A percentile compares a stretch with the other conserved stretches of the same genome.
These are phyloP conservation scores for Hybos culiciformis DNA, from an alignment of 2,888 invertebrate genomes.

Conservation along the genomic window DNA sequence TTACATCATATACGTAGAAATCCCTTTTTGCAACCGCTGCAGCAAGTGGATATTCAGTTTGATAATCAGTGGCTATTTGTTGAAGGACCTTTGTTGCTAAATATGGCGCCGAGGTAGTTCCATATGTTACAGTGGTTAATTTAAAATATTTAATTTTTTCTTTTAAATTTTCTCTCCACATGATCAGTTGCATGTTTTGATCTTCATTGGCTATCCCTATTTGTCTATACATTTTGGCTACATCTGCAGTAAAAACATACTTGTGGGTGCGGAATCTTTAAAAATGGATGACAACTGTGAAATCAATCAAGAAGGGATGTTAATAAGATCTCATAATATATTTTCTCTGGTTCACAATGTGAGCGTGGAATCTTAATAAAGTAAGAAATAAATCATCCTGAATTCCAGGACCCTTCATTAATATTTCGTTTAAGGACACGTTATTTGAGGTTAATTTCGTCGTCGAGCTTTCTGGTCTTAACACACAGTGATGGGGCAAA, in stretches of 20 bases:
- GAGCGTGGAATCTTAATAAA: too few relatives aligned
- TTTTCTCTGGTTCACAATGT: too few relatives aligned
- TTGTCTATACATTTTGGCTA: slow-evolving; percentile 9
- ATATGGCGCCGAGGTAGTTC: slow-evolving; percentile 2
- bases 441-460: slow-evolving; percentile 5
- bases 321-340: too few relatives aligned
- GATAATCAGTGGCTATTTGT: slow-evolving; percentile 11
- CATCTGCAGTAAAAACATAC: slow-evolving; percentile 5
- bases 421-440: too few relatives aligned
- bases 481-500: slow-evolving; percentile 10
- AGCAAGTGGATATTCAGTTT: slow-evolving; percentile 8
- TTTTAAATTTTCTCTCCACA: slow-evolving; percentile 4
- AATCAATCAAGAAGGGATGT: too few relatives aligned
- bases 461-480: too few relatives aligned
- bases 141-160: slow-evolving; percentile 1
- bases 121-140: slow-evolving; percentile 10
- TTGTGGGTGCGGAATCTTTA: slow-evolving; percentile 1
- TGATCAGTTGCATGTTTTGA: slow-evolving; percentile 5
- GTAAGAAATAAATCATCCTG: slow-evolving; percentile 9
- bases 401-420: slow-evolving; percentile 7
- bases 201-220: slow-evolving; percentile 1
- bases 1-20: slow-evolving; percentile 14
- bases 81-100: slow-evolving; percentile 2
- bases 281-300: too few relatives aligned
- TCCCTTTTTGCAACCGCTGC: slow-evolving; percentile 4